Evolutionary conservation across 2,888 invertebrate genomes (phyloP).

Genomic region (Heliconius sara): DNA sequence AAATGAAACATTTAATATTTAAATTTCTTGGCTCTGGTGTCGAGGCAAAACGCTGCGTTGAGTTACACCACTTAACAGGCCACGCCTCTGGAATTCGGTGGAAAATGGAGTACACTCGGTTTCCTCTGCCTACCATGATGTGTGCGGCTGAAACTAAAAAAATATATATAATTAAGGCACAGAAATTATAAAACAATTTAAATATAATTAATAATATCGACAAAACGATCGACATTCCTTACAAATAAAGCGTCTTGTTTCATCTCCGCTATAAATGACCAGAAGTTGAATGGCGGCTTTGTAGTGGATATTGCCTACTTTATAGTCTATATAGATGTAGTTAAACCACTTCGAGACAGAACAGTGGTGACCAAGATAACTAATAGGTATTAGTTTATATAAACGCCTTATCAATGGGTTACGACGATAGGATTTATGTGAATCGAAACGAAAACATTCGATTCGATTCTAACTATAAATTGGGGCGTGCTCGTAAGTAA

Average conservation of each 20-base stretch:
- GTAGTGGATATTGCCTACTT: constrained; percentile 78
- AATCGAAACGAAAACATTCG: constrained; percentile 23
- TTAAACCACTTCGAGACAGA: constrained; percentile 62
- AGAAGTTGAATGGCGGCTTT: constrained; percentile 78
- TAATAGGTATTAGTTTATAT: constrained; percentile 33
- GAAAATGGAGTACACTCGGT: too few species aligned
- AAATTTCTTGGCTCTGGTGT: too few species aligned
- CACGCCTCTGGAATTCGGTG: too few species aligned
- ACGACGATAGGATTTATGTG: constrained; percentile 40
- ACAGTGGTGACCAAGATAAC: constrained; percentile 32
- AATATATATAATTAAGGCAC: too few species aligned
- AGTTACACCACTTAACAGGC: too few species aligned
- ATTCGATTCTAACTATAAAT: constrained; percentile 8
- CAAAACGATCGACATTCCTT: constrained; percentile 56
- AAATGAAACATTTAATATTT: too few species aligned
- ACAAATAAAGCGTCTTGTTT: constrained; percentile 69
- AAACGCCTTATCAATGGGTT: constrained; percentile 36
- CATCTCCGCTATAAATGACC: constrained; percentile 80
- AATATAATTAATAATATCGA: constrained; percentile 46
- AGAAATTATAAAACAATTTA: background rate
- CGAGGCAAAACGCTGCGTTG: too few species aligned
- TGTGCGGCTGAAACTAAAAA: too few species aligned
- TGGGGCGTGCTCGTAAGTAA: background rate
- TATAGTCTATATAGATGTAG: constrained; percentile 73
- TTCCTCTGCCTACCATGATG: too few species aligned